Conservation (phyloP, 1,140 invertebrate species). For the Thaumetopoea pityocampa region DNA sequence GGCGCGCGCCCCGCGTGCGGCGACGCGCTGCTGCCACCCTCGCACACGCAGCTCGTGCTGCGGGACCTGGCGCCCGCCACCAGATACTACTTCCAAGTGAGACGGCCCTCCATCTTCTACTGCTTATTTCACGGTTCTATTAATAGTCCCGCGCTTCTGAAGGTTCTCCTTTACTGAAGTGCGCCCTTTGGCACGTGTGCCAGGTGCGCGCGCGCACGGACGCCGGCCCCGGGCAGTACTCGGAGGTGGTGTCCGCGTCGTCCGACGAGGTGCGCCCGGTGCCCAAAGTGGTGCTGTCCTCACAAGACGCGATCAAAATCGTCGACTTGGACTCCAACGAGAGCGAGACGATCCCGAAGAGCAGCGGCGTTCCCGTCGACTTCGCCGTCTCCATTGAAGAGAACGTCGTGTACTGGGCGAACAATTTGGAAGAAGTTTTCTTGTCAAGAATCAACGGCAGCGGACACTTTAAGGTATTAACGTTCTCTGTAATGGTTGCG, state of each 20-base stretch:
- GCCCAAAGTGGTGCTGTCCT: conserved; percentile 85
- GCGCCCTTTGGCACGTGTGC: too few species aligned
- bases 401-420: conserved; percentile 88
- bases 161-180: neutral
- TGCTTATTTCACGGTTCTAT: too few species aligned
- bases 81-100: conserved; percentile 85
- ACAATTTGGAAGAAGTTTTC: conserved; percentile 86
- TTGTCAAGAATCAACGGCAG: conserved; percentile 77
- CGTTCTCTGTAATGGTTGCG: too few species aligned
- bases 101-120: neutral
- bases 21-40: conserved; percentile 47
- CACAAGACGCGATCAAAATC: conserved; percentile 82
- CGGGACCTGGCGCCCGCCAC: conserved; percentile 77
- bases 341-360: conserved; percentile 77
- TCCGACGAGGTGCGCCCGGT: conserved; percentile 84
- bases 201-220: conserved; percentile 87
- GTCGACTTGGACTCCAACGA: conserved; percentile 83
- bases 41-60: conserved; percentile 75
- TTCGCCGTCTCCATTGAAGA: conserved; percentile 81
- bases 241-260: conserved; percentile 78
- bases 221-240: conserved; percentile 83
- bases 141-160: too few species aligned
- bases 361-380: conserved; percentile 79
- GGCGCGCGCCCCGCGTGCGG: conserved; percentile 71
- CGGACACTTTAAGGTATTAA: conserved; percentile 70